Evolutionary conservation across 2,888 invertebrate genomes (phyloP), one percentile per base, ranked within the genome.

Genomic region (Saturnia japonica): DNA sequence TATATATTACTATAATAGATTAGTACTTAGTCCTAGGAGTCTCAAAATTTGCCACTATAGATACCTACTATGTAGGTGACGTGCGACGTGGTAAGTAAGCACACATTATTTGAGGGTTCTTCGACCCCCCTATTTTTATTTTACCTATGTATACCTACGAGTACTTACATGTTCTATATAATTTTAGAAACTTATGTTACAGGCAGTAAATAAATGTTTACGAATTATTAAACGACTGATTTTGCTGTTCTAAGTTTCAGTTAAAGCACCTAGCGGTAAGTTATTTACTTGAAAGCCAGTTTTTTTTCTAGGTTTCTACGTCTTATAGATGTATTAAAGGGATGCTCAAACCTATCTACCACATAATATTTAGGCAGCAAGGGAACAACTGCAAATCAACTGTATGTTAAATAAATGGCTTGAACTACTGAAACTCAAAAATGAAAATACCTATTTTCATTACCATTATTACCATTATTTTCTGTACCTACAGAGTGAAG

Each of bases 91-190:
- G 19, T 51, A 19, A 19, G 12, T 14, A n/a, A n/a, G n/a, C n/a
- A n/a, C n/a, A 51, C 19, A 19, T 8, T 19, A 11, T 60, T 54
- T 22, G 54, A 54, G 54, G 54, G 22, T 54, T 54, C 7, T 22
- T 54, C 22, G 22, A 54, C 54, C 54, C 54, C n/a, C n/a, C n/a
- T 9, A 12, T 25, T 25, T 60, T 60, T 60, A 60, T 60, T 28
- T 14, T 28, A 60, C 57, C 28, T 60, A 60, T 60, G 22, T 54
- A 54, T n/a, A 51, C n/a, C 51, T n/a, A 51, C n/a, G n/a, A n/a
- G n/a, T n/a, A n/a, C 54, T n/a, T 54, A 54, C 22, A 54, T 22
- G 9, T 22, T 54, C n/a, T 60, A 60, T 12, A 1, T 60, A 25
- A 60, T 28, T 28, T 2, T 25, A 60, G 57, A 28, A 60, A 60